Evolutionary conservation across 2,113 vertebrate genomes (phyloP).

Genomic region (Lipotes vexillifer): DNA sequence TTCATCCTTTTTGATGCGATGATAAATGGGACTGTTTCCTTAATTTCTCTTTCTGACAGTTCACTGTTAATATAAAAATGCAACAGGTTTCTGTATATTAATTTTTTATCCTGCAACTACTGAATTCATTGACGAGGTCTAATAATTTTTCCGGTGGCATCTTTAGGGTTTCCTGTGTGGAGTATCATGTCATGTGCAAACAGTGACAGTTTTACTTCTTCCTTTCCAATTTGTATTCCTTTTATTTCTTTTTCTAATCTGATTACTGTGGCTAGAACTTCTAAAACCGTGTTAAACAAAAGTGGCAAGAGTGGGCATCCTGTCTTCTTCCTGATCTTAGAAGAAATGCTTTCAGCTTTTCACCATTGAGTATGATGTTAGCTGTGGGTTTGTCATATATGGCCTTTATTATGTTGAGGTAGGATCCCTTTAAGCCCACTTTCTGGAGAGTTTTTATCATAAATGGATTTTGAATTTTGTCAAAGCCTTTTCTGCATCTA

Average conservation of each 20-base stretch:
- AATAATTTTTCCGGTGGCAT: background rate
- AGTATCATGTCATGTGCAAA: background rate
- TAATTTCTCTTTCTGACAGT: background rate
- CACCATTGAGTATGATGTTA: background rate
- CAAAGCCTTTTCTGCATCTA: background rate
- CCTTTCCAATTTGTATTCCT: background rate
- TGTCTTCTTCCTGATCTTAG: background rate
- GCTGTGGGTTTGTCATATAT: background rate
- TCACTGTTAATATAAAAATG: background rate
- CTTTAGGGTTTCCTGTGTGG: background rate
- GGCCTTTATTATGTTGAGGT: background rate
- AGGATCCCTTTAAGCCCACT: background rate
- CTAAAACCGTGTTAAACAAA: background rate
- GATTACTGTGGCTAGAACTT: background rate
- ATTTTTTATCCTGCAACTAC: background rate
- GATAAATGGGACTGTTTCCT: background rate
- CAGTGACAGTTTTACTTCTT: background rate
- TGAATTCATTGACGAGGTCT: background rate
- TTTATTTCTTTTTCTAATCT: background rate
- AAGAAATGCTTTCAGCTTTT: background rate
- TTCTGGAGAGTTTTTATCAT: background rate
- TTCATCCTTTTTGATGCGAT: background rate
- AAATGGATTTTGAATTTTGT: background rate
- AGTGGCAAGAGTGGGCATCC: background rate
- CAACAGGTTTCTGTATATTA: background rate